Percentiles rank a stretch among this genome's conserved stretches.
These are phyloP conservation scores for Scelioninae gen. 2 DNA, from an alignment of 2,888 invertebrate genomes.

Conservation along the genomic window DNA sequence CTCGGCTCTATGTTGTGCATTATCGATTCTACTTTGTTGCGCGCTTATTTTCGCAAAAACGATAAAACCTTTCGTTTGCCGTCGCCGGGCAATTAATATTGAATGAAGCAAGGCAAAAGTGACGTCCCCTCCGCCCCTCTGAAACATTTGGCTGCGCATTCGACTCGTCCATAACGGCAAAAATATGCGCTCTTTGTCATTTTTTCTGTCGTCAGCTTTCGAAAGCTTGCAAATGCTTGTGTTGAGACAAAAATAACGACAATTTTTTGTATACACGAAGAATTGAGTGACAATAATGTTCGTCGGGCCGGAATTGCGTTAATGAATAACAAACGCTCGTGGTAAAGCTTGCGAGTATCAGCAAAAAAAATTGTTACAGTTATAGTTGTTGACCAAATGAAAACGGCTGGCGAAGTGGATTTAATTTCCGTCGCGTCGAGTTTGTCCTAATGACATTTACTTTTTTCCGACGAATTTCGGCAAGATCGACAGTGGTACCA, in stretches of 20 bases:
- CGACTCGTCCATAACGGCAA: not conserved
- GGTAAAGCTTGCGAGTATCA: constrained; percentile 11
- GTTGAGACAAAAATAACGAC: constrained; percentile 6
- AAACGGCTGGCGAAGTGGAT: constrained; percentile 21
- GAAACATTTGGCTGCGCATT: constrained; percentile 6
- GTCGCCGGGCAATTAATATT: constrained; percentile 46
- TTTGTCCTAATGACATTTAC: constrained; percentile 46
- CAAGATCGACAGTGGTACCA: constrained; percentile 25
- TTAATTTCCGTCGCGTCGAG: constrained; percentile 43
- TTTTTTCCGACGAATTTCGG: constrained; percentile 29
- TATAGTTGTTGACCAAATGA: constrained; percentile 39
- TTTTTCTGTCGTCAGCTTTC: constrained; percentile 1
- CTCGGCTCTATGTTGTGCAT: constrained; percentile 44
- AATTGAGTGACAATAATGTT: constrained; percentile 41
- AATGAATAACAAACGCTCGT: constrained; percentile 15
- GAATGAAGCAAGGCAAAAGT: constrained; percentile 26
- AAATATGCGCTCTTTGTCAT: constrained; percentile 16
- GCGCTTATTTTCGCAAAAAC: constrained; percentile 40
- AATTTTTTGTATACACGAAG: constrained; percentile 25
- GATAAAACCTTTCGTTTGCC: constrained; percentile 33
- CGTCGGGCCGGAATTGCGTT: constrained; percentile 12
- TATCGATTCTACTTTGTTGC: constrained; percentile 54
- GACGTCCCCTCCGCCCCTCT: constrained; percentile 13
- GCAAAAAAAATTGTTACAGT: constrained; percentile 36
- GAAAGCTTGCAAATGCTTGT: not conserved